Evolutionary conservation across 2,888 invertebrate species (phyloP).

Genomic region (Lingula anatina): DNA sequence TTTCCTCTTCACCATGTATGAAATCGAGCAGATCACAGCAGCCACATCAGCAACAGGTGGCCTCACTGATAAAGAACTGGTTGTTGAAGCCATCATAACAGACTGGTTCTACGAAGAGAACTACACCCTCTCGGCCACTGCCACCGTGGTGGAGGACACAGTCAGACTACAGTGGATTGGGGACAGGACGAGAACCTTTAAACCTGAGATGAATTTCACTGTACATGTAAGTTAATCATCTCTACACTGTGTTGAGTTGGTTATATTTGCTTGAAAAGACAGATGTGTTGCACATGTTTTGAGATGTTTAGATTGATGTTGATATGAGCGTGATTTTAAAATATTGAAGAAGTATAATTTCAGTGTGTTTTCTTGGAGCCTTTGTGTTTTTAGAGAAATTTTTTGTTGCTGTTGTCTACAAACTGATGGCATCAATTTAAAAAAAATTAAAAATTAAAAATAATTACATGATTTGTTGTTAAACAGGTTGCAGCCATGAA

Average conservation of each 20-base stretch:
- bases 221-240: conserved; percentile 64
- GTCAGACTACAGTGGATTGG: conserved; percentile 80
- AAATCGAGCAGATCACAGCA: conserved; percentile 56
- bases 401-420: too few species aligned
- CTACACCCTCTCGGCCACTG: conserved; percentile 71
- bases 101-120: conserved; percentile 49
- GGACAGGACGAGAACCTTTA: conserved; percentile 87
- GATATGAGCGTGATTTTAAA: too few species aligned
- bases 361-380: too few species aligned
- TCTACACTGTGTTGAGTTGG: too few species aligned
- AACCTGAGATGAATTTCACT: conserved; percentile 87
- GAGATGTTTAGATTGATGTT: too few species aligned
- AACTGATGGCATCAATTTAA: too few species aligned
- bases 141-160: conserved; percentile 82
- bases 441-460: neutral
- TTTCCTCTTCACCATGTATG: conserved; percentile 80
- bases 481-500: conserved; percentile 79
- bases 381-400: too few species aligned
- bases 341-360: too few species aligned
- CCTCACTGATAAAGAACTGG: conserved; percentile 37
- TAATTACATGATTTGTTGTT: conserved; percentile 5
- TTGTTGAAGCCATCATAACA: conserved; percentile 43
- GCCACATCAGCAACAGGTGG: conserved; percentile 9
- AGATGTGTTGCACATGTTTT: too few species aligned
- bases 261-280: too few species aligned